phyloP scores from a whole-genome alignment of 92 coral and sea anemone genomes.

The Bergia puertoricense region DNA sequence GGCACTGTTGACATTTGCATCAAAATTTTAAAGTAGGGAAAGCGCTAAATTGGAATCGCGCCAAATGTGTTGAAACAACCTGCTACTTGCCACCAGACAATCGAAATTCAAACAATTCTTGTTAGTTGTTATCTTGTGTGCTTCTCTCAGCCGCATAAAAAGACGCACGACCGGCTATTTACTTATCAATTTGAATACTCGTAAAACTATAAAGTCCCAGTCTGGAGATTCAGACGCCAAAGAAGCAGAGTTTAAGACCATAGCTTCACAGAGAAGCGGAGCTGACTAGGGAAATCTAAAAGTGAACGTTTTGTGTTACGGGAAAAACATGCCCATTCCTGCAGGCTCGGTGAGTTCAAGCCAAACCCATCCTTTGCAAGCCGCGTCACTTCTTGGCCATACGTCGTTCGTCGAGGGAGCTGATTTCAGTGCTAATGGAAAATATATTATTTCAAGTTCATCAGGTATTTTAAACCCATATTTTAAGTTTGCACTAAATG shows the following conservation, averaged over 20 bases:
- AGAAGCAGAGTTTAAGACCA: neutral
- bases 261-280: neutral
- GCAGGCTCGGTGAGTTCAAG: conserved; percentile 62
- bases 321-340: conserved; percentile 43
- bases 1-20: neutral
- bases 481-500: neutral
- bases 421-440: conserved; percentile 93
- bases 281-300: neutral
- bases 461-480: conserved; percentile 66
- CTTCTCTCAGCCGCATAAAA: neutral
- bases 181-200: neutral
- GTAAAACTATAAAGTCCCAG: neutral
- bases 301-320: neutral
- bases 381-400: conserved; percentile 88
- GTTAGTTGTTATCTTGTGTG: neutral
- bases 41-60: conserved; percentile 17
- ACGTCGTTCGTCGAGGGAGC: conserved; percentile 93
- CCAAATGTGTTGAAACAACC: conserved; percentile 17
- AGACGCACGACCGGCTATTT: neutral
- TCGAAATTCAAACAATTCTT: conserved; percentile 12
- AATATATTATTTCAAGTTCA: conserved; percentile 92
- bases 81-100: conserved; percentile 13
- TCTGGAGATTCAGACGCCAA: neutral
- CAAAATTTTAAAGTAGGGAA: neutral
- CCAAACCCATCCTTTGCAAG: conserved; percentile 74